A percentile compares a stretch with the other conserved stretches of the same genome.
Conservation (phyloP, 2,113 vertebrate genomes). For the Dasyornis broadbenti region DNA sequence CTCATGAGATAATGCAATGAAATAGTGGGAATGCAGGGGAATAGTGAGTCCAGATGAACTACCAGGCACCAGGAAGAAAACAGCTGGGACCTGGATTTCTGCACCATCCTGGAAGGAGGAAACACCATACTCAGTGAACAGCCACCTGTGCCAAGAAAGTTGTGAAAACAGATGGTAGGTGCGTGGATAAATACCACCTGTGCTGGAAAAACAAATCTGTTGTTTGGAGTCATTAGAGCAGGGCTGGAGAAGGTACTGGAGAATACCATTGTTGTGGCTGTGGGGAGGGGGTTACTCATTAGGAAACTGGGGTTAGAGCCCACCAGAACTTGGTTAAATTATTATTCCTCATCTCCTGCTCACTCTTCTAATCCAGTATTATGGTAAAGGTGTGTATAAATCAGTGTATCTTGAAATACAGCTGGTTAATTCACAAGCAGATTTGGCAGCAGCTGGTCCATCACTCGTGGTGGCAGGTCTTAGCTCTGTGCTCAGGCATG, state of each 20-base stretch:
- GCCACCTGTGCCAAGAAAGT: not conserved
- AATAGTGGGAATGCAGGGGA: not conserved
- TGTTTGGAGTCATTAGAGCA: not conserved
- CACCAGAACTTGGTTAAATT: not conserved
- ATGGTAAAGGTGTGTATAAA: not conserved
- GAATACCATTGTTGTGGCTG: accelerated
- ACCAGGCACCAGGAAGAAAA: not conserved
- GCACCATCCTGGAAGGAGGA: not conserved
- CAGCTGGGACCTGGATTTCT: not conserved
- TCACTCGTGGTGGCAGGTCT: not conserved
- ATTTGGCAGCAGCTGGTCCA: not conserved
- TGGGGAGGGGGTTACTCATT: not conserved
- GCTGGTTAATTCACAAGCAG: not conserved
- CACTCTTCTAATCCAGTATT: not conserved
- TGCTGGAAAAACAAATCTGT: not conserved
- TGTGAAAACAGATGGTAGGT: not conserved
- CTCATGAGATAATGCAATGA: not conserved
- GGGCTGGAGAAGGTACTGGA: not conserved
- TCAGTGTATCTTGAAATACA: not conserved
- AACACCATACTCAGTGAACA: not conserved
- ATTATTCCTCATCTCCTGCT: not conserved
- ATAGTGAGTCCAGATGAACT: accelerated
- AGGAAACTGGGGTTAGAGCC: not conserved
- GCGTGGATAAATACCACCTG: not conserved
- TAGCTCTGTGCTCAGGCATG: not conserved